phyloP scores from a whole-genome alignment of 2,797 vertebrate genomes.

The Erethizon dorsatum region DNA sequence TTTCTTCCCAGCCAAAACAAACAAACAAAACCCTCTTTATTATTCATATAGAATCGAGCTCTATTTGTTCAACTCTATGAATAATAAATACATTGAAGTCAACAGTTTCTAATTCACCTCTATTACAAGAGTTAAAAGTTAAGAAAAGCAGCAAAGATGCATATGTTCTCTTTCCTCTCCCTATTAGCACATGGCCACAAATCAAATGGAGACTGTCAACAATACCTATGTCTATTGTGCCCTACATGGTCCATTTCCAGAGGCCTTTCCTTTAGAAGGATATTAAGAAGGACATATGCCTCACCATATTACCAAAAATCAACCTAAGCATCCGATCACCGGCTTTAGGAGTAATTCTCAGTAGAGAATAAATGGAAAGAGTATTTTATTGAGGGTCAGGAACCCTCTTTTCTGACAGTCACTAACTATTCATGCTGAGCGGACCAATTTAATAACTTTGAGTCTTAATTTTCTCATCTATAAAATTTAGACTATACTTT shows the following conservation, averaged over 20 bases:
- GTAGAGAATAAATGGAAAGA: slow-evolving; percentile 58
- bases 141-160: slow-evolving; percentile 63
- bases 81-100: slow-evolving; percentile 73
- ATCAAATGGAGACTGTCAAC: slow-evolving; percentile 72
- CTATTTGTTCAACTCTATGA: slow-evolving; percentile 55
- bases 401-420: not conserved
- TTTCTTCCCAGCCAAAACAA: slow-evolving; percentile 62
- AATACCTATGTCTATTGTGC: slow-evolving; percentile 70
- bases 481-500: slow-evolving; percentile 62
- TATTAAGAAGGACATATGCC: slow-evolving; percentile 74
- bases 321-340: slow-evolving; percentile 58
- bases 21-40: slow-evolving; percentile 38
- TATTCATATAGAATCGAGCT: slow-evolving; percentile 34
- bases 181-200: slow-evolving; percentile 48
- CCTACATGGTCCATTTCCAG: slow-evolving; percentile 73
- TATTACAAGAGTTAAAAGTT: slow-evolving; percentile 60
- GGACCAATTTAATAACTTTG: slow-evolving; percentile 62
- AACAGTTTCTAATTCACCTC: slow-evolving; percentile 71
- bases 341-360: slow-evolving; percentile 63
- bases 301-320: slow-evolving; percentile 58
- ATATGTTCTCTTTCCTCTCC: slow-evolving; percentile 50
- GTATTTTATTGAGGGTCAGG: slow-evolving; percentile 33
- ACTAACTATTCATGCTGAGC: slow-evolving; percentile 57
- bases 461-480: slow-evolving; percentile 67
- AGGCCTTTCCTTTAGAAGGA: slow-evolving; percentile 67